phyloP scores from a whole-genome alignment of 2,888 invertebrate species.

The Crioceris asparagi region DNA sequence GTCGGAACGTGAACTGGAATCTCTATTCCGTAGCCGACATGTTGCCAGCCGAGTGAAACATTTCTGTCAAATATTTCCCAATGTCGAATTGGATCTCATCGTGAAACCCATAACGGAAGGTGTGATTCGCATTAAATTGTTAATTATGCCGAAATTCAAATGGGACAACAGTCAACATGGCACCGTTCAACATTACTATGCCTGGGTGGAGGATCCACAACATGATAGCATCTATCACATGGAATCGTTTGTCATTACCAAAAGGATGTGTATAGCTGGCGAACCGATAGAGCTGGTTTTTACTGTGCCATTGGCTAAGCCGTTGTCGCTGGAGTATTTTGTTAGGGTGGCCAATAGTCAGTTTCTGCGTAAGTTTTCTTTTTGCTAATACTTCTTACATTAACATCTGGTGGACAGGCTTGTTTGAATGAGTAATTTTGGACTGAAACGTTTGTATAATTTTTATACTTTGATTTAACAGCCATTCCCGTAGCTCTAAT shows the following conservation, averaged over 20 bases:
- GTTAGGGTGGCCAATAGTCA: constrained; percentile 79
- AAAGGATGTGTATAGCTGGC: constrained; percentile 44
- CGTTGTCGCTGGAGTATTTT: constrained; percentile 85
- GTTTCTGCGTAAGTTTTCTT: constrained; percentile 47
- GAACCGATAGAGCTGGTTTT: constrained; percentile 81
- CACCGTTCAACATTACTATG: constrained; percentile 80
- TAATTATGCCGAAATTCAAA: constrained; percentile 59
- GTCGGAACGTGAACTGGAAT: constrained; percentile 77
- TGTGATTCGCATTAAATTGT: constrained; percentile 71
- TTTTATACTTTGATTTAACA: no score
- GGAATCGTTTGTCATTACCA: constrained; percentile 71
- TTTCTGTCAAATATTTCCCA: constrained; percentile 77
- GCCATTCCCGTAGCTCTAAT: no score
- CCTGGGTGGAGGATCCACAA: constrained; percentile 96
- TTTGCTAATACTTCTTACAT: constrained; percentile 3
- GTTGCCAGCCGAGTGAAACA: constrained; percentile 68
- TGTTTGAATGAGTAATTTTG: no score
- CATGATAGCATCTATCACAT: constrained; percentile 92
- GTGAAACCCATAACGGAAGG: constrained; percentile 95
- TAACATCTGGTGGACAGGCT: no score
- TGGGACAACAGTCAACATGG: constrained; percentile 88
- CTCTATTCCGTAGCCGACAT: constrained; percentile 63
- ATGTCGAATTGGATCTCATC: constrained; percentile 66
- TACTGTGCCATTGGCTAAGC: constrained; percentile 89
- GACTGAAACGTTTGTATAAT: no score